Base-by-base conservation (phyloP, 1,140 invertebrate genomes). In the Heliconius himera region DNA sequence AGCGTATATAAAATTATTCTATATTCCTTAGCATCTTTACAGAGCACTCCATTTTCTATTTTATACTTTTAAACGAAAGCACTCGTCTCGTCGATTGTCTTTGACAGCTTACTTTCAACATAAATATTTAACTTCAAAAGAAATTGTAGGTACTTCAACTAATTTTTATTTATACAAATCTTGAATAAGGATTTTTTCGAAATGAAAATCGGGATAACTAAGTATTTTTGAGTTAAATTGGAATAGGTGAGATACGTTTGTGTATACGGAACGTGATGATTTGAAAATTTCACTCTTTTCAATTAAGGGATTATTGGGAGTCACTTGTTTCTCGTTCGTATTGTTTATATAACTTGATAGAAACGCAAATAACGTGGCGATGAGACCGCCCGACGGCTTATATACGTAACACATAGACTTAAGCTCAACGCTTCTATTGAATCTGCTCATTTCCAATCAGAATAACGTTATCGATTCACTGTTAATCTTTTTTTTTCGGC, bases 391-490 rank as follows among this genome's bases (percentile, higher is more conserved):
- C 83, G 74, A 49, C 46, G 76, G 87, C 84, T 88, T 88, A 91
- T 83, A 82, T 81, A 86, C 82, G 81, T 85, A 85, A 87, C 83
- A 84, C 81, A 85, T 82, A 87, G 83, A 86, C 79, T 54, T 89
- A 90, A 91, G 82, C 85, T 80, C 78, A 33, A 66, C 0, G 70
- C 82, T 84, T 82, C 83, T 82, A 88, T 91, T 84, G 87, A 87
- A 88, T 90, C 83, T 87, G 80, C 84, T 85, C 78, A 85, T 86
- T 77, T 76, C 78, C 73, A 82, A 86, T 87, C 78, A 77, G 83
- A 84, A 85, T 87, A 88, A 88, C 77, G 80, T 84, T 88, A 90
- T 88, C 87, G 84, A 88, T 90, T 89, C 82, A 78, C 79, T 84
- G 81, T 82, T 89, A 89, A n/a, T 54, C 13, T 46, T 13, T 16